phyloP scores from a whole-genome alignment of 2,797 vertebrate genomes.

The Danio kyathit region DNA sequence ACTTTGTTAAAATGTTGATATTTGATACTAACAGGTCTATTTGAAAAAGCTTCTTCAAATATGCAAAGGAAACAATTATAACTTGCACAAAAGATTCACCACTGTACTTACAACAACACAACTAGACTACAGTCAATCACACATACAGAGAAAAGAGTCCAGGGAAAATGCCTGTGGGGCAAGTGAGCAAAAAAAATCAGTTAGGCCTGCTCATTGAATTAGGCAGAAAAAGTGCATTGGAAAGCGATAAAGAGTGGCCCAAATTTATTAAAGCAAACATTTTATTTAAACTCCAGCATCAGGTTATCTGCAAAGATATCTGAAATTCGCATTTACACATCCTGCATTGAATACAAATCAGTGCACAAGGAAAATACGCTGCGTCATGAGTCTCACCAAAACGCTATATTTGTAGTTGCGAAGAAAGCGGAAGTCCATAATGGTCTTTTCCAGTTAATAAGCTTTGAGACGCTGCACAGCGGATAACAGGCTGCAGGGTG shows the following conservation, averaged over 20 bases:
- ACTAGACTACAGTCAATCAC: background rate
- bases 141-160: background rate
- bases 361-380: slow-evolving; percentile 56
- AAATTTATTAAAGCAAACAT: background rate
- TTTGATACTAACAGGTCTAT: too few relatives aligned
- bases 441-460: slow-evolving; percentile 86
- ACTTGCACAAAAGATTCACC: background rate
- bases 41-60: background rate
- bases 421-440: slow-evolving; percentile 81
- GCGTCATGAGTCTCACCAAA: slow-evolving; percentile 88
- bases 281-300: background rate
- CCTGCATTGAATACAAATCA: slow-evolving; percentile 3
- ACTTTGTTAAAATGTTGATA: too few relatives aligned
- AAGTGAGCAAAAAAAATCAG: background rate
- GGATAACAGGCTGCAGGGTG: slow-evolving; percentile 32
- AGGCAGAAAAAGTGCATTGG: background rate
- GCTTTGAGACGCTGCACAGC: slow-evolving; percentile 67
- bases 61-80: background rate
- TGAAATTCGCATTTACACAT: background rate
- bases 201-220: slow-evolving; percentile 26
- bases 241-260: background rate
- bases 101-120: background rate
- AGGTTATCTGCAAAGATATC: background rate
- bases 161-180: slow-evolving; percentile 17
- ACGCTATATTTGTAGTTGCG: slow-evolving; percentile 82